Percentiles rank a stretch among this genome's conserved stretches.
phyloP scores from a whole-genome alignment of 2,113 vertebrate genomes.

The Rhinoptilus africanus region DNA sequence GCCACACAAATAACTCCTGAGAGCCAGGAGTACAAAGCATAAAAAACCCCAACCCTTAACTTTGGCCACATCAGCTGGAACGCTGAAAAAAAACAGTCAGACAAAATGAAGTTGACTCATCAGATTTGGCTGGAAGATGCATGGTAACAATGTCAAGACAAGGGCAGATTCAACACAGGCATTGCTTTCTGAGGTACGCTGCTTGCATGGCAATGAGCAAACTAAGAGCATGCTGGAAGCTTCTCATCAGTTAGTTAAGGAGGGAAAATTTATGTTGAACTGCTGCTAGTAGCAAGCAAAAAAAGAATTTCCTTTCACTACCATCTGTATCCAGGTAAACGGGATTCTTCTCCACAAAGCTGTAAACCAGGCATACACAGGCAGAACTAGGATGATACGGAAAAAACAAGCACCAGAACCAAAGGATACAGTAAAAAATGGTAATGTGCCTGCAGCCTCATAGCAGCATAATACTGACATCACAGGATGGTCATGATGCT shows the following conservation, averaged over 20 bases:
- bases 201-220: conserved; percentile 9
- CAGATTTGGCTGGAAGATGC: neutral
- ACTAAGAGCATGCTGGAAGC: neutral
- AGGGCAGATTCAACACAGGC: neutral
- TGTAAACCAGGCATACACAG: neutral
- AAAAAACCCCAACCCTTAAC: neutral
- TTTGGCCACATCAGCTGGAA: neutral
- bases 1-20: neutral
- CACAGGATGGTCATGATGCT: neutral
- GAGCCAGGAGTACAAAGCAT: neutral
- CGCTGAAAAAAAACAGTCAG: neutral
- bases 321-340: neutral
- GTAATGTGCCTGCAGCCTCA: rapidly evolving
- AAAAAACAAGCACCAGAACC: neutral
- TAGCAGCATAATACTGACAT: neutral
- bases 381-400: neutral
- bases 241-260: neutral
- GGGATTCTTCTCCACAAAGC: neutral
- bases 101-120: neutral
- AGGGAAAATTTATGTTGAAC: neutral
- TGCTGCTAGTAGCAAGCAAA: neutral
- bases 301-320: neutral
- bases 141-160: neutral
- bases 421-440: neutral
- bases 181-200: neutral